A percentile compares a stretch with the other conserved stretches of the same genome.
Evolutionary conservation across 2,113 vertebrate species (phyloP).

Genomic region (Ptychochromis oligacanthus): DNA sequence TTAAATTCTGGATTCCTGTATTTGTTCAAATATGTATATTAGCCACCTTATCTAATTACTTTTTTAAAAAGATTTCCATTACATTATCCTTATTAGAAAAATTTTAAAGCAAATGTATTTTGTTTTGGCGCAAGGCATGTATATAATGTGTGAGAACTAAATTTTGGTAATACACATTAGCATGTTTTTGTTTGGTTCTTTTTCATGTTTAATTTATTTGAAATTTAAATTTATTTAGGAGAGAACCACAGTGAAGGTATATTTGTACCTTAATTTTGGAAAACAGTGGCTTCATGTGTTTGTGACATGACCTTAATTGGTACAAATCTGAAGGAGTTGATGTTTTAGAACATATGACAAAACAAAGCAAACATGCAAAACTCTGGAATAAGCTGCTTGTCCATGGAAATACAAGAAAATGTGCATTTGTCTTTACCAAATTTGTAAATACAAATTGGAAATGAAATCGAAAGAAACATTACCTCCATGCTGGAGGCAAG

Average conservation of each 20-base stretch:
- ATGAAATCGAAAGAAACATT: constrained; percentile 9
- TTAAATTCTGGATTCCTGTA: constrained; percentile 79
- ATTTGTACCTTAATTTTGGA: constrained; percentile 35
- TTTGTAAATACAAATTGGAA: constrained; percentile 5
- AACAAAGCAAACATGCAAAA: neutral
- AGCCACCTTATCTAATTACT: constrained; percentile 75
- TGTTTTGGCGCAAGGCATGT: constrained; percentile 78
- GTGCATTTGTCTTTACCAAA: neutral
- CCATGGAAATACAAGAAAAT: neutral
- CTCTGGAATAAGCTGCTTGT: neutral
- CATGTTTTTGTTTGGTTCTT: constrained; percentile 70
- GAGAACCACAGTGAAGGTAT: constrained; percentile 46
- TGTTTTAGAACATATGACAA: neutral
- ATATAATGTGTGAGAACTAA: constrained; percentile 81
- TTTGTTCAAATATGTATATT: constrained; percentile 84
- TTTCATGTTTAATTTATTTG: constrained; percentile 72
- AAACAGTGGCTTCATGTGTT: constrained; percentile 40
- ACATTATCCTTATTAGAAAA: constrained; percentile 55
- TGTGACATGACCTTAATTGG: constrained; percentile 20
- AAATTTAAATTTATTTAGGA: constrained; percentile 50
- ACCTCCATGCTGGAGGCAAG: neutral
- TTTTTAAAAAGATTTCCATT: constrained; percentile 61
- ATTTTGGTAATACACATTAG: constrained; percentile 75
- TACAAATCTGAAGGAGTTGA: constrained; percentile 31
- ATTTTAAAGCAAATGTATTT: constrained; percentile 59